These are phyloP conservation scores for Melitaea athalia DNA, from an alignment of 2,888 invertebrate genomes.

Conservation along the genomic window DNA sequence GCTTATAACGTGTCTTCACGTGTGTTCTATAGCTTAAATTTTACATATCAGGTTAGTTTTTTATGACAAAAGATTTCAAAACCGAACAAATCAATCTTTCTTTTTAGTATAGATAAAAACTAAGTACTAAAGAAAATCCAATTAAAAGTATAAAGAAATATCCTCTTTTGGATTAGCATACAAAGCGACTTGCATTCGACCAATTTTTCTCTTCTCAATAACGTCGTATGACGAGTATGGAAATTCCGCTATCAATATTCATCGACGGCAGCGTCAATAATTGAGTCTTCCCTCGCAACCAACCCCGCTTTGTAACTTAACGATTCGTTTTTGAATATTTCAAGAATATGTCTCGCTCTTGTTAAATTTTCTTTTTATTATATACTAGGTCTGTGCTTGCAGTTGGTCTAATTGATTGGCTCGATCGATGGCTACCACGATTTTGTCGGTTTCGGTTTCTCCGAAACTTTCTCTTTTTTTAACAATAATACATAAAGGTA, in stretches of 20 bases:
- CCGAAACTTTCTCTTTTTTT: too few relatives aligned
- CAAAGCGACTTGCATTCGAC: conserved; percentile 32
- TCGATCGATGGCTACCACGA: too few relatives aligned
- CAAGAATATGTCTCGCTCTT: neutral
- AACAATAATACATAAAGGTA: too few relatives aligned
- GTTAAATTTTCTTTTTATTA: neutral
- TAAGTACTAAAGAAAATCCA: neutral
- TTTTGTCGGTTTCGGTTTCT: too few relatives aligned
- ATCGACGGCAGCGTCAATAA: conserved; percentile 64
- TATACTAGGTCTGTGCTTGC: too few relatives aligned
- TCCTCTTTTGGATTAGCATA: neutral
- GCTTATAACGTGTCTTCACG: too few relatives aligned
- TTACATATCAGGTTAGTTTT: too few relatives aligned
- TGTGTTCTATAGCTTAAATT: too few relatives aligned
- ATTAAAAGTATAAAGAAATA: conserved; percentile 1
- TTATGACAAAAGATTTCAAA: too few relatives aligned
- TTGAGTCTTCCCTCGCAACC: conserved; percentile 58
- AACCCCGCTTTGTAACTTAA: conserved; percentile 10
- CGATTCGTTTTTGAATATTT: neutral
- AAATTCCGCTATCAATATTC: conserved; percentile 74
- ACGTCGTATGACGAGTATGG: conserved; percentile 60
- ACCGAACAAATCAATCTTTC: too few relatives aligned
- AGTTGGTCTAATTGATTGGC: too few relatives aligned
- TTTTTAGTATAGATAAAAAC: neutral
- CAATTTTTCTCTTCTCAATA: conserved; percentile 41